Evolutionary conservation across 2,888 invertebrate species (phyloP), one percentile per base, ranked within the genome.

Genomic region (Hemaris fuciformis): DNA sequence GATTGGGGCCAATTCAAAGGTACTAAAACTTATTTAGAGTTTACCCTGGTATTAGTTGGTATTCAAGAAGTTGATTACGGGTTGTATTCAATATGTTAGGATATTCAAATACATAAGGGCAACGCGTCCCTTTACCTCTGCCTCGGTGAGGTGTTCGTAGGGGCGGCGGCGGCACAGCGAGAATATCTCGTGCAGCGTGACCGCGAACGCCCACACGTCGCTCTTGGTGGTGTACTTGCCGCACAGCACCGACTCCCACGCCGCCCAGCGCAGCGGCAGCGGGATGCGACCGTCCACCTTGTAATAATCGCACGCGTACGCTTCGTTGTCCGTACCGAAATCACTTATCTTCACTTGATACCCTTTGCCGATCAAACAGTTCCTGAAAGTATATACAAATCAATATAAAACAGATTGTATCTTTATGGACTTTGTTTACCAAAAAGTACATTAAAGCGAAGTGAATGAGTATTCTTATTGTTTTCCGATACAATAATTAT

Each of bases 161-260:
- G 98, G 98, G 64, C 95, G 94, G 59, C 96, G 94, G 57, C 96
- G 93, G 70, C 97, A 96, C 61, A 96, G 93, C 8, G 96, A 95
- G 76, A 97, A 93, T 63, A 98, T 95, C 88, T 98, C 98, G 95
- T 97, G 97, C 57, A 98, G 89, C 0, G 97, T 97, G 20, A 98
- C 96, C 0, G 96, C 98, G 85, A 97, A 98, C 13, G 97, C 95
- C 98, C 98, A 98, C 0, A 97, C 97, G 84, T 98, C 98, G 78
- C 96, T 97, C 86, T 97, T 97, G 64, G 97, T 97, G 60, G 98
- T 97, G 86, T 98, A 98, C 76, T 96, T 95, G 20, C 96, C 97
- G 78, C 94, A 84, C 68, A 96, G 94, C 63, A 97, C 94, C 1
- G 96, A 95, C 85, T 98, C 98, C 97, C 97, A 97, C 1, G 97